Base-by-base conservation (phyloP, 2,797 vertebrate genomes). In the Tachyglossus aculeatus region DNA sequence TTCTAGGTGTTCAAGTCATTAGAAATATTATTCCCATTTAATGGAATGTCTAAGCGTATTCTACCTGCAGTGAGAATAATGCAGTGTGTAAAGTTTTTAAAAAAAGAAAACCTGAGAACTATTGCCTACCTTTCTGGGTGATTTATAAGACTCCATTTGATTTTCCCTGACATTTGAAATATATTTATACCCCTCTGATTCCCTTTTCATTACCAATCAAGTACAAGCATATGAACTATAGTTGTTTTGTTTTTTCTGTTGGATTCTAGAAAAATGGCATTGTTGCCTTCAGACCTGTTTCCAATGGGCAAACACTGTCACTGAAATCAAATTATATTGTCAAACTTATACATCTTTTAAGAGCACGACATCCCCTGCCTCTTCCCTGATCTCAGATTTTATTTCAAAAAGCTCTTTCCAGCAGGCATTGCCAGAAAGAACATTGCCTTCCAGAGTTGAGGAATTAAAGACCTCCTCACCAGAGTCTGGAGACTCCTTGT, bases 121-220 rank as follows among this genome's bases (percentile, higher is more conserved):
- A 74, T 69, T 74, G 54, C 37, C 48, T 76, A 67, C 22, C 47
- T 83, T 69, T 44, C 39, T 54, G 38, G 54, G 40, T 11, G 64
- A 34, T 64, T 76, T 64, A 9, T 79, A 62, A 61, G 47, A 76
- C 27, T 29, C 24, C 16, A 25, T 52, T 41, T 78, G 41, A 59
- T 79, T 74, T 81, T 34, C 78, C 68, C 77, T 7, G 2, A 44
- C 38, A 24, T 54, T 83, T 71, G 61, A 84, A 83, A 78, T 80
- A 69, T 55, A 77, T 78, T 81, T 80, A 66, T 57, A 74, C 37
- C 22, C 58, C 2, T 1, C 29, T 43, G 75, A 29, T 39, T 74
- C 33, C 44, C 71, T 81, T 80, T 66, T 77, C 61, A 71, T 54
- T 58, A 50, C 36, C 67, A 63, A 60, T 38, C 0, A 0, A 63